Evolutionary conservation across 2,113 vertebrate genomes (phyloP).

Genomic region (Tyrannus savana): DNA sequence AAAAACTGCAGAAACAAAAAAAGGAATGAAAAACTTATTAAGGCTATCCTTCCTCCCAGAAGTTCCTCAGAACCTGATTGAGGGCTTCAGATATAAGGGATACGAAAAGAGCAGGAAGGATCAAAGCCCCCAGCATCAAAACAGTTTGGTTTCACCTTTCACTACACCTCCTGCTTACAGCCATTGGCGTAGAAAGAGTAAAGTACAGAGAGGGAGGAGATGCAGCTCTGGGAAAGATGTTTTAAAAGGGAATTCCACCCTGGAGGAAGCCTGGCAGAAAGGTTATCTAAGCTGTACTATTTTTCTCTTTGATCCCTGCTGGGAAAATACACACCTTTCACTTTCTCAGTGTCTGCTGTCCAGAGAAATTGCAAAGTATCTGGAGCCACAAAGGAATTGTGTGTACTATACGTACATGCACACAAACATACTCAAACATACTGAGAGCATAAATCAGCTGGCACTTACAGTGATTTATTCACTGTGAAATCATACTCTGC

Average conservation of each 20-base stretch:
- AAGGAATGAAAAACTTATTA: conserved; percentile 26
- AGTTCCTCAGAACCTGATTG: conserved; percentile 46
- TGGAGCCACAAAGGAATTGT: neutral
- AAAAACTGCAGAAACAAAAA: conserved; percentile 53
- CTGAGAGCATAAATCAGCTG: neutral
- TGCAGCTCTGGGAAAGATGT: neutral
- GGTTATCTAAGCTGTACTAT: neutral
- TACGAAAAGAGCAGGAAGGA: conserved; percentile 15
- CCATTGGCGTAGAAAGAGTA: neutral
- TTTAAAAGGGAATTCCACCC: neutral
- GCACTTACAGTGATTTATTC: neutral
- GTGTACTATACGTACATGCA: neutral
- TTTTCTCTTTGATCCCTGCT: conserved; percentile 30
- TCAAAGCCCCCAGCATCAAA: conserved; percentile 42
- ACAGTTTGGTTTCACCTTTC: conserved; percentile 56
- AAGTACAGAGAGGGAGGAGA: neutral
- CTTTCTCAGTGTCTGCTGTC: neutral
- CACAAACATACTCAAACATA: neutral
- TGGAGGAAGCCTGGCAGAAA: neutral
- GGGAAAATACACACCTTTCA: conserved; percentile 11
- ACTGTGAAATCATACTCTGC: neutral
- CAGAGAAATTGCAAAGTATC: neutral
- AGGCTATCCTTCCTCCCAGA: conserved; percentile 13
- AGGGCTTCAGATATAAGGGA: conserved; percentile 9
- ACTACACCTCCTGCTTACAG: conserved; percentile 12